These are phyloP conservation scores for Leptosomus discolor DNA, from an alignment of 2,113 vertebrate species.

Conservation along the genomic window DNA sequence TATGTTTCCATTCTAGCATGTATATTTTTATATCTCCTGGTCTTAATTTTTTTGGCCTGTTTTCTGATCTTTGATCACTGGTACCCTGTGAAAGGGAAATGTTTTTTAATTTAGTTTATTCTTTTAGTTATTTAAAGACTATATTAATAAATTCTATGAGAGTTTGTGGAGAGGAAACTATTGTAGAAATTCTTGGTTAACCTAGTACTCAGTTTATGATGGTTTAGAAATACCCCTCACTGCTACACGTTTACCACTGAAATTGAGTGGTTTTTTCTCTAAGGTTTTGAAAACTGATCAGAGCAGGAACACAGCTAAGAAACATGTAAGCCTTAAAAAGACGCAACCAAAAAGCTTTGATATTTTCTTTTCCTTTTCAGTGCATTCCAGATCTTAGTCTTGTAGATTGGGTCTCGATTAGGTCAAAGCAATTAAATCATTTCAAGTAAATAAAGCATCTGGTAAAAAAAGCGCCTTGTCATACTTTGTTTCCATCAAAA, in stretches of 20 bases:
- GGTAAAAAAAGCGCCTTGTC: slow-evolving; percentile 13
- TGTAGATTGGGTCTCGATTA: not conserved
- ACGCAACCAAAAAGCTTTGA: not conserved
- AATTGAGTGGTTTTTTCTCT: not conserved
- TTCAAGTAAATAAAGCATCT: slow-evolving; percentile 45
- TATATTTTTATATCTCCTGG: not conserved
- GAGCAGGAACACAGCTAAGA: not conserved
- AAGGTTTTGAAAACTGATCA: not conserved
- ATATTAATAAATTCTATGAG: not conserved
- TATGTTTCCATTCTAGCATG: not conserved
- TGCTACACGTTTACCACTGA: not conserved
- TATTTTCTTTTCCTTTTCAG: not conserved
- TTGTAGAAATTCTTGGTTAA: not conserved
- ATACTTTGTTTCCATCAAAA: slow-evolving; percentile 28
- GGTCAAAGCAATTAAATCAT: slow-evolving; percentile 33
- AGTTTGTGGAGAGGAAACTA: not conserved
- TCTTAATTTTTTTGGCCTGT: not conserved
- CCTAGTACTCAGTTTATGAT: not conserved
- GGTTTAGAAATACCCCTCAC: not conserved
- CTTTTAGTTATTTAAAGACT: not conserved
- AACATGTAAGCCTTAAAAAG: not conserved
- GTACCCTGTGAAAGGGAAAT: not conserved
- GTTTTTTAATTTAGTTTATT: not conserved
- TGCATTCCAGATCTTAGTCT: not conserved
- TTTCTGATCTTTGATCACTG: not conserved